Percentiles rank a stretch among this genome's conserved stretches.
Conservation (phyloP, 2,113 vertebrate species). For the Notechis scutatus region DNA sequence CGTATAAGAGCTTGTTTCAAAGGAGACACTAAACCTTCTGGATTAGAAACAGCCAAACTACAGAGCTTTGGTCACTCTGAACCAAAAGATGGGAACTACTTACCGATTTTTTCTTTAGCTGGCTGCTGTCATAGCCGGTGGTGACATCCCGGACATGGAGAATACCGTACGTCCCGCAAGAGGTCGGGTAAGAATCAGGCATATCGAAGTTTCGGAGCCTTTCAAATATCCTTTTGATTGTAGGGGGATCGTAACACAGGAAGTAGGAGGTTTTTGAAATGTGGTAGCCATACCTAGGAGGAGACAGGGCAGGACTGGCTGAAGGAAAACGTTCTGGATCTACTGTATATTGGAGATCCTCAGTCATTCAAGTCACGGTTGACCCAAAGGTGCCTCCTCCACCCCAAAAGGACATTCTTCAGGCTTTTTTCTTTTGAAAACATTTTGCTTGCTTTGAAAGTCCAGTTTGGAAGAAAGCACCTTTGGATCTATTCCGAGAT, state of each 20-base stretch:
- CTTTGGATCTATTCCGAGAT: background rate
- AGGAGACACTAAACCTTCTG: background rate
- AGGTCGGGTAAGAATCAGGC: slow-evolving; percentile 75
- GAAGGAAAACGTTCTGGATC: too few species aligned
- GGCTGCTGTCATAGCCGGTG: slow-evolving; percentile 92
- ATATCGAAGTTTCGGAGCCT: slow-evolving; percentile 80
- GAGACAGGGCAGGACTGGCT: background rate
- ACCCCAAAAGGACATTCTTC: too few species aligned
- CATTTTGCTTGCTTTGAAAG: too few species aligned
- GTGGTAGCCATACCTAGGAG: slow-evolving; percentile 86
- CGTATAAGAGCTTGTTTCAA: too few species aligned
- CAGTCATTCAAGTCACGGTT: too few species aligned
- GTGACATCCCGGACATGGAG: slow-evolving; percentile 83
- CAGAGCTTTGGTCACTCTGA: too few species aligned
- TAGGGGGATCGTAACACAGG: slow-evolving; percentile 83
- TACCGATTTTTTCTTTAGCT: slow-evolving; percentile 76
- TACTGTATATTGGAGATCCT: too few species aligned
- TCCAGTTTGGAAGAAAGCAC: background rate
- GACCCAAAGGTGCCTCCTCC: too few species aligned
- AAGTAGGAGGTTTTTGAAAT: slow-evolving; percentile 91
- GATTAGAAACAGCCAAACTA: too few species aligned
- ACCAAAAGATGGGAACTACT: slow-evolving; percentile 25
- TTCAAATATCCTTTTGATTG: slow-evolving; percentile 84
- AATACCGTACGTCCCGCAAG: slow-evolving; percentile 75
- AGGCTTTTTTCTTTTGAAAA: too few species aligned